A percentile compares a stretch with the other conserved stretches of the same genome.
Conservation (phyloP, 2,888 invertebrate species). For the Hypselothyrea guttata region DNA sequence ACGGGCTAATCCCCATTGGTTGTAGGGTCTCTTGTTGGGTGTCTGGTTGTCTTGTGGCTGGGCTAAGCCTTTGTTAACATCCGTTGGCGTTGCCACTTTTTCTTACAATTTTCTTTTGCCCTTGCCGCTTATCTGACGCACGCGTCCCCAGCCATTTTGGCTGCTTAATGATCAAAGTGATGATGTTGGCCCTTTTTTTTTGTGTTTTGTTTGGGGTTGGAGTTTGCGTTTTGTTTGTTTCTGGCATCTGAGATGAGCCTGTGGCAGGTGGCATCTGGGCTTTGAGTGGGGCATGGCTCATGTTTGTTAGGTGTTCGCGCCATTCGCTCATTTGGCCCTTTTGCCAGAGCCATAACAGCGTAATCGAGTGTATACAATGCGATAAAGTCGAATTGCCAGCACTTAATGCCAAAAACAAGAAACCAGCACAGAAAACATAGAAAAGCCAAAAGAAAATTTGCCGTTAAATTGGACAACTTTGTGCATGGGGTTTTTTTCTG, state of each 20-base stretch:
- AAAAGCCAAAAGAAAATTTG: slow-evolving; percentile 26
- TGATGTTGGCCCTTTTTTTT: slow-evolving; percentile 23
- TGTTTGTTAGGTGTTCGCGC: slow-evolving; percentile 22
- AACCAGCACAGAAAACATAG: background rate
- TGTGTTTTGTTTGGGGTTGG: slow-evolving; percentile 8
- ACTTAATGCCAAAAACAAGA: slow-evolving; percentile 38
- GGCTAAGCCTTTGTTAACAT: slow-evolving; percentile 48
- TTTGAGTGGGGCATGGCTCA: background rate
- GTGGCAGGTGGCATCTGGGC: too few relatives aligned
- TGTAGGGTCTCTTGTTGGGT: too few relatives aligned
- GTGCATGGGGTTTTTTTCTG: slow-evolving; percentile 35
- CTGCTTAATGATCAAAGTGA: slow-evolving; percentile 67
- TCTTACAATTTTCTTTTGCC: slow-evolving; percentile 29
- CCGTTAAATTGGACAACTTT: slow-evolving; percentile 57
- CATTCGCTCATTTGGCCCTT: slow-evolving; percentile 44
- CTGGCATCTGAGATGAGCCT: background rate
- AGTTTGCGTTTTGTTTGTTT: slow-evolving; percentile 5
- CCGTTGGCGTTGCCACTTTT: slow-evolving; percentile 9
- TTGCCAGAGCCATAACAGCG: slow-evolving; percentile 58
- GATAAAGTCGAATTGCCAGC: slow-evolving; percentile 64
- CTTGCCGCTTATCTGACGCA: slow-evolving; percentile 47
- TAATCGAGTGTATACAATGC: slow-evolving; percentile 67
- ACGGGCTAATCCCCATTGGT: slow-evolving; percentile 44
- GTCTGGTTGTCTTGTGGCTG: slow-evolving; percentile 20
- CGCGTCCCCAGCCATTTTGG: slow-evolving; percentile 53